Conservation (phyloP, 1,140 invertebrate species). For the Calosoma granatense region DNA sequence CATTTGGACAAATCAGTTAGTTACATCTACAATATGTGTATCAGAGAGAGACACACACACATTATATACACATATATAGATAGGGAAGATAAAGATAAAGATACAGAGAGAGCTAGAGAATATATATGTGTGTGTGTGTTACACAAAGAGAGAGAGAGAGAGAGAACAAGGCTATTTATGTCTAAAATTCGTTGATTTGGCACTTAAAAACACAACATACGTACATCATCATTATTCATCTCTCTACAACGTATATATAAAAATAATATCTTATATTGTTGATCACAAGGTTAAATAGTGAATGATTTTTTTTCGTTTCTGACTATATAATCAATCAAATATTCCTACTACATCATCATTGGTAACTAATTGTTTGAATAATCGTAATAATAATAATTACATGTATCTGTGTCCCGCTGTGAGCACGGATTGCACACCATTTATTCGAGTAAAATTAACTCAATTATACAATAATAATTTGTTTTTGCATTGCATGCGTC, state of each 20-base stretch:
- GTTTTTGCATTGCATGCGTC: slow-evolving; percentile 24
- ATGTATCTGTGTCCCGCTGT: neutral
- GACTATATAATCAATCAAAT: too few species aligned
- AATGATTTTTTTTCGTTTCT: too few species aligned
- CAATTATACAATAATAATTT: slow-evolving; percentile 15
- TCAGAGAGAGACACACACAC: too few species aligned
- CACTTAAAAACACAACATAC: slow-evolving; percentile 27
- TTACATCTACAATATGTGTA: too few species aligned
- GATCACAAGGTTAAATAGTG: slow-evolving; percentile 13
- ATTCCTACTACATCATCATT: neutral
- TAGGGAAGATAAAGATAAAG: too few species aligned
- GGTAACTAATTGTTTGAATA: too few species aligned
- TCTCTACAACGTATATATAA: slow-evolving; percentile 23
- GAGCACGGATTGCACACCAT: slow-evolving; percentile 9
- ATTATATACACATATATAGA: slow-evolving; percentile 11
- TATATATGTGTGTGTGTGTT: too few species aligned
- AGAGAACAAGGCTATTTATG: slow-evolving; percentile 13
- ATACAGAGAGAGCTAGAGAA: too few species aligned
- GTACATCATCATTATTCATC: too few species aligned
- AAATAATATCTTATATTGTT: slow-evolving; percentile 23
- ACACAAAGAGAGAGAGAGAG: too few species aligned
- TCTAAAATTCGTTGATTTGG: slow-evolving; percentile 20
- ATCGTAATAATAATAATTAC: neutral
- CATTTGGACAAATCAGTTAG: slow-evolving; percentile 12
- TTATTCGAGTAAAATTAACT: slow-evolving; percentile 10